Conservation (phyloP, 2,888 invertebrate genomes). For the Agrochola lychnidis region DNA sequence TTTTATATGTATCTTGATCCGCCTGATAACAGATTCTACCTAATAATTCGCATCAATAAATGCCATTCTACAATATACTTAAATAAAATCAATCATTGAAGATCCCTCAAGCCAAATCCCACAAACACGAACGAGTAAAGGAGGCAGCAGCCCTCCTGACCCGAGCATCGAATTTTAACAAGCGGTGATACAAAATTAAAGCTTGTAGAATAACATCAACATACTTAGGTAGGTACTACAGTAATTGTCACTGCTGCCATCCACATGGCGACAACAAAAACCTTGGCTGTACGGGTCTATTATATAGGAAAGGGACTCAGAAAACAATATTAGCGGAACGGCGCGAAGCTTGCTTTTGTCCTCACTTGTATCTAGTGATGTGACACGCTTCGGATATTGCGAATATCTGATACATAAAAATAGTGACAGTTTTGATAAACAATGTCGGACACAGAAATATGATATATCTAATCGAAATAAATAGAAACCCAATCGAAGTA, state of each 20-base stretch:
- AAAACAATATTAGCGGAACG: conserved; percentile 56
- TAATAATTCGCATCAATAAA: too few species aligned
- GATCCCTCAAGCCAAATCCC: too few species aligned
- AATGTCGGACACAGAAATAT: background rate
- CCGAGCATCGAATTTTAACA: too few species aligned
- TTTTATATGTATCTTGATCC: too few species aligned
- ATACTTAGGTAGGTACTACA: background rate
- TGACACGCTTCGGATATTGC: background rate
- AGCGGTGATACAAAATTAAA: background rate
- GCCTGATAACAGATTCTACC: too few species aligned
- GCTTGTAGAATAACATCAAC: background rate
- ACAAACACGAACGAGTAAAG: too few species aligned
- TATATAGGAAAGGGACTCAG: conserved; percentile 38
- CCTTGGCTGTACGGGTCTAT: conserved; percentile 28
- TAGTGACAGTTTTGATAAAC: background rate
- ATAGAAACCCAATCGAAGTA: background rate
- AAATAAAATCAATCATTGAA: too few species aligned
- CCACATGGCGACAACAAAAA: conserved; percentile 39
- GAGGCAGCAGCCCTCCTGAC: too few species aligned
- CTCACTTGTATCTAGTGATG: conserved; percentile 34
- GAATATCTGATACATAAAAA: background rate
- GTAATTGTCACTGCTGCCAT: conserved; percentile 4
- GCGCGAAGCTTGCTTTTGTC: conserved; percentile 46
- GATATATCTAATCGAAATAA: too few species aligned
- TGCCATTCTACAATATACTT: too few species aligned